Base-by-base conservation (phyloP, 2,113 vertebrate species). In the Pseudopipra pipra region DNA sequence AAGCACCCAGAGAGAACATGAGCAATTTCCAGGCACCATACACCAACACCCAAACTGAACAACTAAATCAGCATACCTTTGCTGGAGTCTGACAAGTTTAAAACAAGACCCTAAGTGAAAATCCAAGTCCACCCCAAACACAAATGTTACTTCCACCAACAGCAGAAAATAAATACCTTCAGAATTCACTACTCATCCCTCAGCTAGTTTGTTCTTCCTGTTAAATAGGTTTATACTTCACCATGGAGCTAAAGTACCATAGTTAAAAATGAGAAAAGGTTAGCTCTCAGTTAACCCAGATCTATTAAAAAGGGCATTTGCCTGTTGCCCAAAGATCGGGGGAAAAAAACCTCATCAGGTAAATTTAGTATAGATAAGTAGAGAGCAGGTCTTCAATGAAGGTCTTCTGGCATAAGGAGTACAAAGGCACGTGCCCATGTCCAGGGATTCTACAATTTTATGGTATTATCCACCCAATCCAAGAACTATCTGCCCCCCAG, bases 1-100 rank as follows among this genome's bases (percentile, higher is more conserved):
- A 55, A 66, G 41, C 18, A 70, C 20, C 8, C 25, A 25, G 16
- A 16, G 0, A 43, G 25, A 59, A 51, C 0, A 0, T 16, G 7
- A 89, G 33, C 44, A 27, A 31, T 33, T 46, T 51, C 28, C 23
- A 41, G 30, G 14, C 31, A 41, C 14, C 16, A 19, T 3, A 21
- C 14, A 80, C 27, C 6, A 51, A 47, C 19, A 65, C 9, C 2
- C 58, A 87, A 79, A 59, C 7, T 5, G 9, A 72, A 62, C 47
- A 39, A 27, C 24, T 27, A 56, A 21, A 44, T 19, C 19, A 44
- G 43, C 11, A 24, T 0, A 2, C 56, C 25, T 86, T 24, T 30
- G 27, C 39, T 81, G 30, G 15, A 77, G 20, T 31, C 39, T 18
- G 21, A 8, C 20, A 77, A n/a, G 22, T 67, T 80, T 61, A 59